These are phyloP conservation scores for Arctia plantaginis DNA, from an alignment of 2,888 invertebrate species.

Conservation along the genomic window DNA sequence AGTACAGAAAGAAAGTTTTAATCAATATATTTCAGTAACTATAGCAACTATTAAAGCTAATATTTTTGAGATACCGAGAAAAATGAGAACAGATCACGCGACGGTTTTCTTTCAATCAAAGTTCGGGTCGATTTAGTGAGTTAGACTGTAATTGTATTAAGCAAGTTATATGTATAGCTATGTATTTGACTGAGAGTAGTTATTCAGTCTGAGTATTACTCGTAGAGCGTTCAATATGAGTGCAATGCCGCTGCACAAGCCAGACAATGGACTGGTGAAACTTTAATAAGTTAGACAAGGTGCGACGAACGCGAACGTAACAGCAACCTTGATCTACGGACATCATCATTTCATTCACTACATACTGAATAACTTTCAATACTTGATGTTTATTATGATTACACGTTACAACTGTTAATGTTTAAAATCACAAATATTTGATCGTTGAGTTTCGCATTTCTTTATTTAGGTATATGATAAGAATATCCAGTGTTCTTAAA, in stretches of 20 bases:
- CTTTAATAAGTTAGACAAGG: slow-evolving; percentile 68
- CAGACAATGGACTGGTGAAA: slow-evolving; percentile 71
- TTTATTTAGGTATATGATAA: no score
- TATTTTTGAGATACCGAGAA: slow-evolving; percentile 9
- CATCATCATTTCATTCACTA: slow-evolving; percentile 23
- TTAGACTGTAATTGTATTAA: slow-evolving; percentile 39
- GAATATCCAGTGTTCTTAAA: no score
- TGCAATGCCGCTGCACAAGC: slow-evolving; percentile 51
- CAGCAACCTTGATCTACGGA: slow-evolving; percentile 47
- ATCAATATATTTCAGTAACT: slow-evolving; percentile 18
- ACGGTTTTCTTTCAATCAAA: slow-evolving; percentile 24
- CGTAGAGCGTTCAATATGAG: slow-evolving; percentile 63
- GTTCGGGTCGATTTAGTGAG: slow-evolving; percentile 41
- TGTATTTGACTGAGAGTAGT: slow-evolving; percentile 42
- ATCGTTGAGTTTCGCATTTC: background rate
- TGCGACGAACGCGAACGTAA: slow-evolving; percentile 37
- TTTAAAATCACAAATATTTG: background rate
- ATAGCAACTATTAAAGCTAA: slow-evolving; percentile 24
- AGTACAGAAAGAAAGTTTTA: slow-evolving; percentile 11
- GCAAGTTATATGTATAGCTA: slow-evolving; percentile 25
- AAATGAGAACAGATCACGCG: slow-evolving; percentile 21
- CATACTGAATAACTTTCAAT: slow-evolving; percentile 4
- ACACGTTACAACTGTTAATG: background rate
- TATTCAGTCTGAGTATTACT: slow-evolving; percentile 57
- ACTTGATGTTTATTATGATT: slow-evolving; percentile 6